Conservation (phyloP, 2,888 invertebrate species). For the Stenodema calcarata region DNA sequence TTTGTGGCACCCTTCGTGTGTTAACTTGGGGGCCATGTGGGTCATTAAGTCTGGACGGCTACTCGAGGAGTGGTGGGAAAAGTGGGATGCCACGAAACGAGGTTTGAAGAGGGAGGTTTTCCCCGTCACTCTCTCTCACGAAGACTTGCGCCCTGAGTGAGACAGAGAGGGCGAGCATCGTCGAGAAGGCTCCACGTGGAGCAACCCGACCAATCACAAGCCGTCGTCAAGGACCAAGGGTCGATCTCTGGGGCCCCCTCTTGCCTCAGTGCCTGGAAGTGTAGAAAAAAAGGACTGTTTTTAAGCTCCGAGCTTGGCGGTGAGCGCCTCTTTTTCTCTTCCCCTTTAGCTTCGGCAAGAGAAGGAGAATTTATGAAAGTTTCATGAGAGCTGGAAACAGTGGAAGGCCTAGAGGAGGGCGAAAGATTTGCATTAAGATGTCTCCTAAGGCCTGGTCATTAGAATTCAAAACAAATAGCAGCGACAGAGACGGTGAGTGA, state of each 20-base stretch:
- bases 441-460: constrained; percentile 19
- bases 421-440: constrained; percentile 50
- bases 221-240: constrained; percentile 6
- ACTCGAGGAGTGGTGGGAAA: constrained; percentile 43
- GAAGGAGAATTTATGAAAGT: constrained; percentile 46
- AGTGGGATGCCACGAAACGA: constrained; percentile 18
- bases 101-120: constrained; percentile 32
- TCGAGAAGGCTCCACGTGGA: constrained; percentile 52
- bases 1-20: constrained; percentile 56
- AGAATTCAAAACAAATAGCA: constrained; percentile 49
- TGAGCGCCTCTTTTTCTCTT: constrained; percentile 24
- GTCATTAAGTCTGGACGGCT: constrained; percentile 54
- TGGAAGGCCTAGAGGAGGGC: not conserved
- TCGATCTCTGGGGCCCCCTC: constrained; percentile 16
- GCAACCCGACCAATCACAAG: constrained; percentile 42
- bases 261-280: not conserved
- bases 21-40: constrained; percentile 52
- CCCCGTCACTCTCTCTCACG: constrained; percentile 24
- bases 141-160: not conserved
- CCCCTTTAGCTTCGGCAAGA: not conserved
- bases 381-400: constrained; percentile 32
- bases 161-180: not conserved
- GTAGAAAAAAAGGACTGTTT: constrained; percentile 44
- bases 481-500: constrained; percentile 27
- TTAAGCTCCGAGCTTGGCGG: constrained; percentile 39